phyloP scores from a whole-genome alignment of 2,888 invertebrate genomes.

The Acanthococcus lagerstroemiae region DNA sequence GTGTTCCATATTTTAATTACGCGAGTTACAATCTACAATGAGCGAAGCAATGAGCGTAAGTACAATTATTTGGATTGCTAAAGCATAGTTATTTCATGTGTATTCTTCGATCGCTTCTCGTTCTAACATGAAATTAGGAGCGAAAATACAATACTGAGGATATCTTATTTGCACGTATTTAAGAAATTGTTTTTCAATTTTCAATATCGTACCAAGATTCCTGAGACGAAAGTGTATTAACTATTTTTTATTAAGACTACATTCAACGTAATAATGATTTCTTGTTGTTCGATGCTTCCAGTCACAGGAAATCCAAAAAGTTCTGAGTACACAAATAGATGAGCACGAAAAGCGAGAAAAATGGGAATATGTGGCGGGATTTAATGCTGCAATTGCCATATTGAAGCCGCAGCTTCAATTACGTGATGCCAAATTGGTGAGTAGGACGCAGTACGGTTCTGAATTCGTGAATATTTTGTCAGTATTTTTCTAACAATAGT shows the following conservation, averaged over 20 bases:
- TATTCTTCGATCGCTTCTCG: not conserved
- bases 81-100: not conserved
- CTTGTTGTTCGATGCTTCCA: slow-evolving; percentile 3
- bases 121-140: not conserved
- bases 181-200: slow-evolving; percentile 1
- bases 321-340: not conserved
- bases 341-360: not conserved
- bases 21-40: not conserved
- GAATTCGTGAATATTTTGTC: not conserved
- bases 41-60: slow-evolving; percentile 1
- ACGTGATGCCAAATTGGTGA: not conserved
- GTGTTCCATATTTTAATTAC: not conserved
- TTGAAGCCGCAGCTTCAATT: not conserved
- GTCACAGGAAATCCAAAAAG: not conserved
- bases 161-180: slow-evolving; percentile 2
- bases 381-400: not conserved
- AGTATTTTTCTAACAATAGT: not conserved
- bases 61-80: slow-evolving; percentile 8
- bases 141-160: not conserved
- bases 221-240: slow-evolving; percentile 6
- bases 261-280: slow-evolving; percentile 4
- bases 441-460: not conserved
- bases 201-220: slow-evolving; percentile 2
- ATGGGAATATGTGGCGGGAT: not conserved
- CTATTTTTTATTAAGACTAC: slow-evolving; percentile 4